Base-by-base conservation (phyloP, 2,888 invertebrate species). In the Abrostola triplasia region DNA sequence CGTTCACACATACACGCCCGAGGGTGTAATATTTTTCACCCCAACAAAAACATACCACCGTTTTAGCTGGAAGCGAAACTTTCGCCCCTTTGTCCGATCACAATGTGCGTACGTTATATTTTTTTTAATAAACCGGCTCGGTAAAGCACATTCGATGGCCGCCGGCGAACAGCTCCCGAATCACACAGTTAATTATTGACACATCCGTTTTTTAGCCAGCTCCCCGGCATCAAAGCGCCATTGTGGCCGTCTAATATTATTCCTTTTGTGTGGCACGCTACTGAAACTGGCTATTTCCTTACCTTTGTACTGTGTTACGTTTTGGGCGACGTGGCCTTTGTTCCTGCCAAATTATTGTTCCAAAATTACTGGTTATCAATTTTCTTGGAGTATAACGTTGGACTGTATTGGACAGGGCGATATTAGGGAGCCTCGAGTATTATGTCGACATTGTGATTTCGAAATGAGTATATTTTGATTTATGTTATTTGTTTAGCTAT, bases 1-100 rank as follows among this genome's bases (percentile, higher is more conserved):
- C 73, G 80, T 84, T 84, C 85, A 86, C 85, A 84, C 87, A 86
- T 82, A 82, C 82, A 83, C 85, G 91, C 93, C 93, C 76, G 87
- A 84, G 94, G 93, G 94, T 94, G 93, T 92, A 92, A 93, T 92
- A 92, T 92, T 93, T 93, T 93, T 92, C 93, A 87, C 94, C 93
- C 94, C 84, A 88, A 89, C 88, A 89, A 91, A 90, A 92, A 90
- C 90, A 89, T 79, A 84, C 77, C 81, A 74, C 70, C 74, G 79
- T 78, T 83, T 80, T 81, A 76, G 83, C 84, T 83, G 67, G 72
- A 65, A 86, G 85, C 84, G 83, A 80, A 84, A 80, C 78, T 86
- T 88, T 83, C 84, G 84, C 86, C 87, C 86, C 84, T 87, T 91
- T 90, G 90, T 90, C 85, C 89, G 74, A 69, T 81, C 82, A 92